Conservation (phyloP, 2,113 vertebrate genomes). For the Scortum barcoo region DNA sequence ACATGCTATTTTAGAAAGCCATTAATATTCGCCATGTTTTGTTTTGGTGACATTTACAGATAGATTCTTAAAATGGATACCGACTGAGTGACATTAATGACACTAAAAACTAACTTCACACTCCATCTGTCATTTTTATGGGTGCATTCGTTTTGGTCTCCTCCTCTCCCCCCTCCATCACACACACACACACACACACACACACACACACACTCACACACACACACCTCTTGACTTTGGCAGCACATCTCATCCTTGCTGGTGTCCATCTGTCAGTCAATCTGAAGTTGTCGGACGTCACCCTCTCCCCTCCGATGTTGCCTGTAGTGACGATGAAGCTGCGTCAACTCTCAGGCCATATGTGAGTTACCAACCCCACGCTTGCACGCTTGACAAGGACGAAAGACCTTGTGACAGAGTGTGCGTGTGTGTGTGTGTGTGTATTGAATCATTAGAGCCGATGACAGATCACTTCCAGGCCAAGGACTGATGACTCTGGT, state of each 20-base stretch:
- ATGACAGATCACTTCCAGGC: constrained; percentile 59
- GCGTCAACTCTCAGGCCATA: not conserved
- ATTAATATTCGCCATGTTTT: not conserved
- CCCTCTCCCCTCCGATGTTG: not conserved
- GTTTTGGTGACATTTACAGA: constrained; percentile 19
- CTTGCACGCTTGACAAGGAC: constrained; percentile 48
- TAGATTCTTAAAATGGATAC: constrained; percentile 20
- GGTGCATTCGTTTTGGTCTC: not conserved
- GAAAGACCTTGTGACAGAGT: constrained; percentile 22
- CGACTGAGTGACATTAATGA: not conserved
- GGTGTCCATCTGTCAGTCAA: not conserved
- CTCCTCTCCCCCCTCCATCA: no score
- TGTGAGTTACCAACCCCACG: constrained; percentile 14
- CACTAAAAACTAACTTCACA: constrained; percentile 13
- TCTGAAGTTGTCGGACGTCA: not conserved
- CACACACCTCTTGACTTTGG: constrained; percentile 11
- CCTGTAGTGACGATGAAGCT: not conserved
- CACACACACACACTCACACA: no score
- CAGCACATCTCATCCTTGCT: not conserved
- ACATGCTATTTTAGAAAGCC: not conserved
- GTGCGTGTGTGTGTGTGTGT: constrained; percentile 27
- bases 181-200: no score
- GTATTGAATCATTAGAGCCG: constrained; percentile 41
- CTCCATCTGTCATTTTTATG: constrained; percentile 10
- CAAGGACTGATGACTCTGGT: constrained; percentile 59